Evolutionary conservation across 2,888 invertebrate genomes (phyloP), one percentile per base, ranked within the genome.

Genomic region (Acrocyrtus sp.): DNA sequence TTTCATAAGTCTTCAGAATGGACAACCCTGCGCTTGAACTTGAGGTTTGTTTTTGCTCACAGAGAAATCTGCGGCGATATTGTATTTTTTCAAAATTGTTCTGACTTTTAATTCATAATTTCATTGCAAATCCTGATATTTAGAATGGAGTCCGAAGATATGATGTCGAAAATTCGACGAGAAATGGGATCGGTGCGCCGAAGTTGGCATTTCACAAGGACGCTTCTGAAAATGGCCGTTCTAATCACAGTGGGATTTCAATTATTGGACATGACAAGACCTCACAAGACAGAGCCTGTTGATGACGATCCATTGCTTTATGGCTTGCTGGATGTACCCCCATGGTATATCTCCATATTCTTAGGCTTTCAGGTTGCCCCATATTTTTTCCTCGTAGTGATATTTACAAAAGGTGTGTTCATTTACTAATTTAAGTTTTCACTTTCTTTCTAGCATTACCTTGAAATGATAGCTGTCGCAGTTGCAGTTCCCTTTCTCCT

Each of bases 381-480:
- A 43, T 19, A 15, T 43, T 54, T 34, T n/a, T 27, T 15, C 43
- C 43, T n/a, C n/a, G n/a, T n/a, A n/a, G n/a, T n/a, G n/a, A n/a
- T n/a, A n/a, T n/a, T n/a, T n/a, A n/a, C n/a, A n/a, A n/a, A n/a
- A n/a, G n/a, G n/a, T n/a, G n/a, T n/a, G n/a, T n/a, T 53, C 15
- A 26, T 15, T 17, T 21, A 22, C n/a, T n/a, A 12, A 17, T 12
- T n/a, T 43, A 10, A 21, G 10, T 24, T 43, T 24, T 10, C 19
- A 19, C n/a, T 17, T 47, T 34, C 27, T 62, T 83, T 82, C 2
- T 84, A 93, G 89, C 92, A 93, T 83, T 93, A 92, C 83, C 84
- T 93, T 78, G 94, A 93, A 0, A 93, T 94, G 91, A 92, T 94
- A 73, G 94, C 93, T 0, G 92, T 92, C 0, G 93, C 93, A 43